Conservation (phyloP, 1,140 invertebrate genomes). For the Geopemphigus sp. region DNA sequence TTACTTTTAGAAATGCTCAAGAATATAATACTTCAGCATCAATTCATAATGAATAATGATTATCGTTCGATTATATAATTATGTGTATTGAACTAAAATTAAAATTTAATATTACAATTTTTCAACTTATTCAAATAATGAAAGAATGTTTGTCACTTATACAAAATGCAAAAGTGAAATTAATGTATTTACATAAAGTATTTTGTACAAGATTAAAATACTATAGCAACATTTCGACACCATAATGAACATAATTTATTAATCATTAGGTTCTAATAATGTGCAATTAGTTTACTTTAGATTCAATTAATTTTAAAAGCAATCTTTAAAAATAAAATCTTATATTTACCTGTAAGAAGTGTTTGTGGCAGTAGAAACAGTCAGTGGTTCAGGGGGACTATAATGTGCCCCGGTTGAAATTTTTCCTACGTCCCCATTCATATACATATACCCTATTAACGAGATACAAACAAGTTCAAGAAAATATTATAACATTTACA, state of each 20-base stretch:
- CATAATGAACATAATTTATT: not conserved
- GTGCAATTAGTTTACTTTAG: constrained; percentile 10
- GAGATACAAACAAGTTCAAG: constrained; percentile 32
- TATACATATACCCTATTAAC: constrained; percentile 68
- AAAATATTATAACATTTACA: too few species aligned
- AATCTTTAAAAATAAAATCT: not conserved
- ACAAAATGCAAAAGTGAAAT: not conserved
- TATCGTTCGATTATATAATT: constrained; percentile 15
- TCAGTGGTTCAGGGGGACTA: constrained; percentile 55
- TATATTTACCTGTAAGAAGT: constrained; percentile 43
- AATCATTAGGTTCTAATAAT: constrained; percentile 43
- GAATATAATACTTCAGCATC: not conserved
- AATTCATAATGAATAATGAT: not conserved
- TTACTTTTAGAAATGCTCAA: not conserved
- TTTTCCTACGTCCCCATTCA: constrained; percentile 75
- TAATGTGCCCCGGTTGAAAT: constrained; percentile 60
- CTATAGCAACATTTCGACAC: constrained; percentile 43
- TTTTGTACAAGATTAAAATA: constrained; percentile 8
- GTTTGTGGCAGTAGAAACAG: constrained; percentile 53
- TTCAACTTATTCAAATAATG: not conserved
- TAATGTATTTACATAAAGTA: not conserved
- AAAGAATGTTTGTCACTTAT: constrained; percentile 9
- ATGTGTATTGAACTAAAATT: not conserved
- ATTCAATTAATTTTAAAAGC: not conserved
- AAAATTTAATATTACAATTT: not conserved